Evolutionary conservation across 1,140 invertebrate species (phyloP), one percentile per base, ranked within the genome.

Genomic region (Nixonia krombeini): DNA sequence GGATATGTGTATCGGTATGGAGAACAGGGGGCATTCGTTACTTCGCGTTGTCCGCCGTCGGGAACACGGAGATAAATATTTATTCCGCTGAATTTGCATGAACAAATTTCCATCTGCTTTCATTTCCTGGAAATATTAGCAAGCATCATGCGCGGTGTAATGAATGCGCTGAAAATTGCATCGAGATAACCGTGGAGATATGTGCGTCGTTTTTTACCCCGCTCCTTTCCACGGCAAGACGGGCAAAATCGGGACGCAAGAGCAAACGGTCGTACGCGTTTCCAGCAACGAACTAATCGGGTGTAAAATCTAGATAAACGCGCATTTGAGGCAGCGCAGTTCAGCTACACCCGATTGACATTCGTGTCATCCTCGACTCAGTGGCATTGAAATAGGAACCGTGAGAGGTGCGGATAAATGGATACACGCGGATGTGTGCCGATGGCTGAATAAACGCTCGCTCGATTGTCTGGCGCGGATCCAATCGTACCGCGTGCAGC

Each of bases 331-430:
- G 51, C 40, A 45, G 55, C 33, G 29, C 18, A 23, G 35, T 64
- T 57, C 28, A 29, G 56, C 61, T 41, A 61, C 66, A 61, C 13
- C 26, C 61, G 51, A 65, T 70, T 70, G 67, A 70, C 67, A 62
- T 65, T 64, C 51, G 56, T 51, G 67, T 57, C 67, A 70, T 70
- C 56, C 61, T 21, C 37, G 47, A 38, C 50, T 46, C 56, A 25
- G 61, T 52, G 55, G 45, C 67, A 56, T 56, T 59, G 51, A 45
- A 57, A 64, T 47, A 52, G 63, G 45, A 50, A 59, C 45, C 44
- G 66, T 52, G 59, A 55, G 55, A 64, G 65, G 58, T 58, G n/a
- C n/a, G 57, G 65, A 68, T 61, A 57, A 68, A 68, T 58, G 58
- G 56, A 59, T 50, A 49, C 55, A 42, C 25, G 16, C 44, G 45